These are phyloP conservation scores for Xiphophorus maculatus DNA, from an alignment of 2,113 vertebrate genomes.

Conservation along the genomic window DNA sequence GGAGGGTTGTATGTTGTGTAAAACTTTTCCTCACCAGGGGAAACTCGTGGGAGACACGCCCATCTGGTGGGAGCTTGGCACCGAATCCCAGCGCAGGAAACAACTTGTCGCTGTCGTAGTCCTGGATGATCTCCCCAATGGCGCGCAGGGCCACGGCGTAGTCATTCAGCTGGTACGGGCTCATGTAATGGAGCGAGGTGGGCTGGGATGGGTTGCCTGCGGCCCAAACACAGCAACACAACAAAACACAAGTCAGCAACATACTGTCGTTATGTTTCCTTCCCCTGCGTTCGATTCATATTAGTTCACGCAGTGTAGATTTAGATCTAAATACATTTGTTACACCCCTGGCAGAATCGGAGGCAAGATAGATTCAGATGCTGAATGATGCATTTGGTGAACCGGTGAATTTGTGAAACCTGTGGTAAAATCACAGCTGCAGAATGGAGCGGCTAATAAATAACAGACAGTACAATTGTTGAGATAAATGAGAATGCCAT, in stretches of 20 bases:
- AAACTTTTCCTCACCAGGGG: conserved; percentile 85
- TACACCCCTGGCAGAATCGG: neutral
- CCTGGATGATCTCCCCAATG: conserved; percentile 97
- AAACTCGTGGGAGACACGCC: conserved; percentile 95
- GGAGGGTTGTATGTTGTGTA: neutral
- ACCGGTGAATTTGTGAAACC: neutral
- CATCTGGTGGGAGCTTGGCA: conserved; percentile 94
- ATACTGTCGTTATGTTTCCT: conserved; percentile 32
- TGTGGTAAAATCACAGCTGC: neutral
- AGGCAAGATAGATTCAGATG: neutral
- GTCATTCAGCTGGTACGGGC: conserved; percentile 96
- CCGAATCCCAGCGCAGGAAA: conserved; percentile 97
- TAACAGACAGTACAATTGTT: neutral
- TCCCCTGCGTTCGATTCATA: conserved; percentile 31
- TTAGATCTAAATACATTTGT: neutral
- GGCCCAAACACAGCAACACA: conserved; percentile 43
- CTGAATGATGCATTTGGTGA: neutral
- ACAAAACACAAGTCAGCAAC: conserved; percentile 45
- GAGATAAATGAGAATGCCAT: neutral
- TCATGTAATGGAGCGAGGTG: conserved; percentile 97
- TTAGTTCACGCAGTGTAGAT: neutral
- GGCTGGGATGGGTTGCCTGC: conserved; percentile 95
- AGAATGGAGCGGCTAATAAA: neutral
- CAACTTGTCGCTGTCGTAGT: conserved; percentile 98
- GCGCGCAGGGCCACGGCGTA: conserved; percentile 96